Percentiles rank a stretch among this genome's conserved stretches.
Conservation (phyloP, 53 echinoderm and acorn worm genomes). For the Mesocentrotus franciscanus region DNA sequence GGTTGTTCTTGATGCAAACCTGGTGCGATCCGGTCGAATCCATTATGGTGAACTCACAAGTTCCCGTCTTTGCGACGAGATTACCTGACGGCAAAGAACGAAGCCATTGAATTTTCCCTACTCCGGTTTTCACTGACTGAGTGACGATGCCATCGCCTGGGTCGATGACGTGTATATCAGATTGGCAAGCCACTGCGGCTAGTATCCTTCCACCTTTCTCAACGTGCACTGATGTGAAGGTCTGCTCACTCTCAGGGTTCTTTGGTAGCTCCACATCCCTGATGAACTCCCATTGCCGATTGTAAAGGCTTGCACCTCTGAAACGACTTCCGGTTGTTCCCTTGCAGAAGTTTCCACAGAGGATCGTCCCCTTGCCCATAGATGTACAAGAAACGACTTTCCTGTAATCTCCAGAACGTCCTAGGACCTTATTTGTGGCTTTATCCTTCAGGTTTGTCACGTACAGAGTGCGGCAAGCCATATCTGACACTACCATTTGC, state of each 20-base stretch:
- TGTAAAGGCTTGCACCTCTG: slow-evolving; percentile 52
- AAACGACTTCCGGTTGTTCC: neutral
- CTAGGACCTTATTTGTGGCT: slow-evolving; percentile 14
- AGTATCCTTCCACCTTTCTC: slow-evolving; percentile 34
- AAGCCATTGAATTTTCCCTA: slow-evolving; percentile 45
- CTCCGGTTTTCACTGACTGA: neutral
- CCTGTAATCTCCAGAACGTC: slow-evolving; percentile 33
- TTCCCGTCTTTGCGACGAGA: slow-evolving; percentile 42
- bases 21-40: slow-evolving; percentile 20
- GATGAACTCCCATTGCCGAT: slow-evolving; percentile 23
- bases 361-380: slow-evolving; percentile 18
- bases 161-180: slow-evolving; percentile 37
- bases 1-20: neutral
- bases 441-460: neutral
- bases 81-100: slow-evolving; percentile 23
- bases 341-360: slow-evolving; percentile 62
- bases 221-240: slow-evolving; percentile 27
- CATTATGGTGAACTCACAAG: slow-evolving; percentile 45
- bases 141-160: neutral
- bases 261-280: slow-evolving; percentile 36
- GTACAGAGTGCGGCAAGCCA: slow-evolving; percentile 22
- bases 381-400: slow-evolving; percentile 37
- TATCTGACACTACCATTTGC: slow-evolving; percentile 50
- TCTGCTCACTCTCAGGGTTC: neutral
- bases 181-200: slow-evolving; percentile 52